Evolutionary conservation across 2,888 invertebrate species (phyloP).

Genomic region (Camptogramma bilineatum): DNA sequence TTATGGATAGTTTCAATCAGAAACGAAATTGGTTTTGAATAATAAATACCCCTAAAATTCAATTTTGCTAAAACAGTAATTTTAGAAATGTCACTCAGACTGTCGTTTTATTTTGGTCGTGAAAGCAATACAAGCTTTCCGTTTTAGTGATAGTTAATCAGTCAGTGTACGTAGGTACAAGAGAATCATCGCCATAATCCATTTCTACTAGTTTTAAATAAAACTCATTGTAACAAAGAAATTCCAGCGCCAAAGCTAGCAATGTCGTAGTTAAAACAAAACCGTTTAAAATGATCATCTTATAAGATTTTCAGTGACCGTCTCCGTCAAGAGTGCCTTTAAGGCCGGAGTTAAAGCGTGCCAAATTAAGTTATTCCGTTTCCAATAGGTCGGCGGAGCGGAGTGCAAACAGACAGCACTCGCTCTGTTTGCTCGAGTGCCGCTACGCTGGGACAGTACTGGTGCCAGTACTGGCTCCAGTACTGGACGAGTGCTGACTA

Average conservation of each 20-base stretch:
- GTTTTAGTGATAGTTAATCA: no score
- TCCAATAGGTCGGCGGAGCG: conserved; percentile 29
- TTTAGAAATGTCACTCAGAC: no score
- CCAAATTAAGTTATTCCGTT: conserved; percentile 32
- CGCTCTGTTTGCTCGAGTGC: conserved; percentile 19
- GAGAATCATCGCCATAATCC: no score
- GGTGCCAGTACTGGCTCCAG: neutral
- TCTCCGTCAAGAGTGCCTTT: conserved; percentile 16
- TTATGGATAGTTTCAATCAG: no score
- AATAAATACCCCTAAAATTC: no score
- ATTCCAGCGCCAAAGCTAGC: neutral
- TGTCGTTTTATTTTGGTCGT: no score
- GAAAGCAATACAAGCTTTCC: no score
- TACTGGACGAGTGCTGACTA: neutral
- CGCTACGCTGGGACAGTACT: neutral
- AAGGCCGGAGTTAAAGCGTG: conserved; percentile 16
- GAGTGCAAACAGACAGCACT: conserved; percentile 22
- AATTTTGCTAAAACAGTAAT: no score
- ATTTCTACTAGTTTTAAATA: no score
- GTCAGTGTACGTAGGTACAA: no score
- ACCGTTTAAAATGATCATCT: neutral
- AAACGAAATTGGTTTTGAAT: no score
- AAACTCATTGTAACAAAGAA: neutral
- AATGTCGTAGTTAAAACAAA: neutral
- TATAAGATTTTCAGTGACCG: conserved; percentile 1